Evolutionary conservation across 2,113 vertebrate genomes (phyloP), one percentile per base, ranked within the genome.

Genomic region (Erinaceus europaeus): DNA sequence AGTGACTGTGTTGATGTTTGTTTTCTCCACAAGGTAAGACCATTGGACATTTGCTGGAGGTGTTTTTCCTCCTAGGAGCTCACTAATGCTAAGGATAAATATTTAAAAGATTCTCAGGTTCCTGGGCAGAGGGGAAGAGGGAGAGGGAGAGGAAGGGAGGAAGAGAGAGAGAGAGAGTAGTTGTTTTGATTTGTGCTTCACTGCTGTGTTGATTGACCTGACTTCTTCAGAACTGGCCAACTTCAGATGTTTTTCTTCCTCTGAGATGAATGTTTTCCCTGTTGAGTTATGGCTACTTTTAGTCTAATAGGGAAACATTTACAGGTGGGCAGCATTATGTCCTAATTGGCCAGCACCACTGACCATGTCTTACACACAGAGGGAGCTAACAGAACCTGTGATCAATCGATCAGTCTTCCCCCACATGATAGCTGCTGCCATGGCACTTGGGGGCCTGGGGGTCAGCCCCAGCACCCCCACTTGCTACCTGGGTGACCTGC

Each of bases 251-350:
- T 80, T 21, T 36, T 75, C 15, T 18, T 71, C 50, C 44, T 23
- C 44, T 29, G 48, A 91, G 85, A 76, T 4, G 86, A 88, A 83
- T 90, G 84, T 61, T 72, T 65, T 4, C 34, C 69, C 59, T 93
- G 93, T 94, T 94, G 94, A 95, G 93, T 95, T 87, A 92, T 18
- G 53, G 13, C 90, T 92, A 90, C 94, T 95, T 92, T 94, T 94
- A 94, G 93, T 81, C 57, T 84, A 92, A 92, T 84, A 77, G 90
- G 93, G 78, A 84, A 40, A 40, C 81, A 87, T 6, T 84, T 88
- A 88, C 88, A 92, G 81, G 38, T 72, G 36, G 72, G 61, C 44
- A 34, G 89, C 1, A 15, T 42, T 73, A 53, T 21, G 62, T 76
- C 59, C 75, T 38, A 75, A 90, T 84, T 90, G 74, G 67, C 87